Evolutionary conservation across 2,113 vertebrate genomes (phyloP).

Genomic region (Ptyas mucosa): DNA sequence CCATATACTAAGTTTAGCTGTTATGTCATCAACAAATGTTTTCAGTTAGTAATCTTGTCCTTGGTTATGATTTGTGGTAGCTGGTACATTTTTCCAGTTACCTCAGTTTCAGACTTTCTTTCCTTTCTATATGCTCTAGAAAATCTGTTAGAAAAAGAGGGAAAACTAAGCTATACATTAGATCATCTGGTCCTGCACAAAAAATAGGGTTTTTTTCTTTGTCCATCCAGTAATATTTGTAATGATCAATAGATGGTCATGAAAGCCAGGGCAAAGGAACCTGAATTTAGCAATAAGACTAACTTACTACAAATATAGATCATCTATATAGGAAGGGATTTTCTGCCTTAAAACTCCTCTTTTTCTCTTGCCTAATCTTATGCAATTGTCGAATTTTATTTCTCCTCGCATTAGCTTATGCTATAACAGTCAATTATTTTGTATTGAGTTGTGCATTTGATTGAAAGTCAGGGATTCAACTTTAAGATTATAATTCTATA

Average conservation of each 20-base stretch:
- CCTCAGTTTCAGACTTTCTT: background rate
- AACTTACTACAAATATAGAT: background rate
- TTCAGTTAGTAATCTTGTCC: background rate
- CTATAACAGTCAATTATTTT: background rate
- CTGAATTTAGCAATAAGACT: background rate
- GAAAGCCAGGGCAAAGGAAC: background rate
- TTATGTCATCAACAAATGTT: background rate
- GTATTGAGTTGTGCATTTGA: background rate
- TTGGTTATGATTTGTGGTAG: background rate
- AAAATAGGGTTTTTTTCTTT: background rate
- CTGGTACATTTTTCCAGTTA: background rate
- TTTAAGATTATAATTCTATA: background rate
- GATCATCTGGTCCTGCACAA: background rate
- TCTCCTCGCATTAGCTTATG: background rate
- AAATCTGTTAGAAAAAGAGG: background rate
- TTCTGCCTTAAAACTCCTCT: background rate
- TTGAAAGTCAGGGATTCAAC: background rate
- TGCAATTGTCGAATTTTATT: background rate
- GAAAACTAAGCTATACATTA: background rate
- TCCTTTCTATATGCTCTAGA: background rate
- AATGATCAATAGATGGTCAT: background rate
- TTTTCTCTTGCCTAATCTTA: background rate
- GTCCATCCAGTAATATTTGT: background rate
- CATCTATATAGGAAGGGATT: background rate
- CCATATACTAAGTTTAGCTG: background rate